These are phyloP conservation scores for Ochlodes sylvanus DNA, from an alignment of 2,888 invertebrate genomes.

Conservation along the genomic window DNA sequence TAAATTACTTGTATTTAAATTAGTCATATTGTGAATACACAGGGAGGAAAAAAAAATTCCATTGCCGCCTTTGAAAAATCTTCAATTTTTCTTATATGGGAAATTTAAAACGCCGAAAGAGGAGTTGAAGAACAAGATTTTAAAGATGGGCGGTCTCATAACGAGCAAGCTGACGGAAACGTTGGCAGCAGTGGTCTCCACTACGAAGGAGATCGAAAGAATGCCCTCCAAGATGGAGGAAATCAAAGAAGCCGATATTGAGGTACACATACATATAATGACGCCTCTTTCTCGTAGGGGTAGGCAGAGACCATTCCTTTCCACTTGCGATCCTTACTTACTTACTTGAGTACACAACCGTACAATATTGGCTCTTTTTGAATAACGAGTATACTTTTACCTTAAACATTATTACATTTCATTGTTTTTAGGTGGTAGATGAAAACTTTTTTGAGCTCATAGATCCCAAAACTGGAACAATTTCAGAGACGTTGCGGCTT, in stretches of 20 bases:
- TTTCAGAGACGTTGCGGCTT: slow-evolving; percentile 85
- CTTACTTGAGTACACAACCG: slow-evolving; percentile 53
- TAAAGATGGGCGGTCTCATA: slow-evolving; percentile 91
- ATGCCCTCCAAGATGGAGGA: slow-evolving; percentile 87
- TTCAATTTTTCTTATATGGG: slow-evolving; percentile 90
- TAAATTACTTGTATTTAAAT: no score
- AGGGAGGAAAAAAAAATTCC: slow-evolving; percentile 86
- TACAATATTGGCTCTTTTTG: no score
- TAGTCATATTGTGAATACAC: neutral
- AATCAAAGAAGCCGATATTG: slow-evolving; percentile 88
- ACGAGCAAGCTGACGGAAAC: slow-evolving; percentile 86
- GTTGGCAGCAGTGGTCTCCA: slow-evolving; percentile 91
- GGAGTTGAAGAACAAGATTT: slow-evolving; percentile 88
- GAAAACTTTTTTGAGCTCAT: slow-evolving; percentile 90
- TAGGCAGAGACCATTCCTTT: no score
- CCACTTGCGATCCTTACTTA: no score
- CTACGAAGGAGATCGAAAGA: slow-evolving; percentile 87
- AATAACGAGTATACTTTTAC: no score
- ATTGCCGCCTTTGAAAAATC: slow-evolving; percentile 89
- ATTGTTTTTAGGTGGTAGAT: slow-evolving; percentile 87
- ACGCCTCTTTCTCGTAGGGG: no score
- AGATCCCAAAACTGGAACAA: slow-evolving; percentile 83
- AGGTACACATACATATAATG: slow-evolving; percentile 74
- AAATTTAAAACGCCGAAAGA: slow-evolving; percentile 84
- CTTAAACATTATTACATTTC: no score